Base-by-base conservation (phyloP, 2,888 invertebrate genomes). In the Apamea epomidion region DNA sequence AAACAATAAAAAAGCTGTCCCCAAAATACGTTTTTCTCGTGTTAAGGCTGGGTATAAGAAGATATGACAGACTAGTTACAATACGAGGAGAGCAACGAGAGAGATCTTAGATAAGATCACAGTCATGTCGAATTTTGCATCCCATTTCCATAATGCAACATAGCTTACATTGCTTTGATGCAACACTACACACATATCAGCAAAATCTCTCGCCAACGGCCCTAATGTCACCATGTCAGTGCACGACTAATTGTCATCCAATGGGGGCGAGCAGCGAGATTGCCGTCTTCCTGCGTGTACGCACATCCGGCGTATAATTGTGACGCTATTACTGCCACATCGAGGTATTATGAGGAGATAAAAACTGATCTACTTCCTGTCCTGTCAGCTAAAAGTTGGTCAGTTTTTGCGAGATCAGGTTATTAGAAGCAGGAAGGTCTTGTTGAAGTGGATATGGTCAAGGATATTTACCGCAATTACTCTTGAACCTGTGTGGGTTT, bases 231-330 rank as follows among this genome's bases (percentile, higher is more conserved):
- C 60, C 78, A 83, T 84, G 82, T 82, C 83, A 84, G 76, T 80
- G 82, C 80, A 81, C 82, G 70, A 76, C 85, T 93, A 92, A 92
- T 91, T 90, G 90, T 82, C 85, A 76, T 81, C 89, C 90, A 90
- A 92, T 92, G 87, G 88, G 88, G 87, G 77, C 84, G 81, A 81
- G 68, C 76, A 70, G 72, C 81, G 86, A 86, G 91, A 94, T 94
- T 93, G 92, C 87, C 85, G 75, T 73, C 91, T 92, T 94, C 94
- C 94, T 91, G 94, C 86, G 75, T 25, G 16, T 67, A 67, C 80
- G 80, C 78, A 87, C 89, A 71, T 89, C 89, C 89, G 89, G 83
- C 67, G 69, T 76, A 80, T 89, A 89, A 90, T 89, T 90, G 81
- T 83, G 80, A 74, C 71, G 82, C 80, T 83, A 79, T 85, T 80